Base-by-base conservation (phyloP, 2,797 vertebrate species). In the Tragopan temminckii region DNA sequence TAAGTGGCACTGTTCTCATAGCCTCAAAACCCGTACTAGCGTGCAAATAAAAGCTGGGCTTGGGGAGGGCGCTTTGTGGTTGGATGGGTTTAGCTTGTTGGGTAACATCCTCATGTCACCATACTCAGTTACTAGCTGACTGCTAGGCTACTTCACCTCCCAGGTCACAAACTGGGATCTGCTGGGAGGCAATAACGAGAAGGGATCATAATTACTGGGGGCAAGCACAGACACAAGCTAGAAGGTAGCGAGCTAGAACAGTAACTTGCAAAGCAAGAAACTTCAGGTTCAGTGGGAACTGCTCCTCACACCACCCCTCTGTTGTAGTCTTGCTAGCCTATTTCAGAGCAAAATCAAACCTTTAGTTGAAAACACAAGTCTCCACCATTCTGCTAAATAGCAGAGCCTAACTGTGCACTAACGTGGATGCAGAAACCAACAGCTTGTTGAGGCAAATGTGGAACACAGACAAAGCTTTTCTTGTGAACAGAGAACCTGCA, bases 1-100 rank as follows among this genome's bases (percentile, higher is more conserved):
- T 93, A 90, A 94, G 95, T 94, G 93, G 92, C 95, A 91, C 93
- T 96, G 80, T 95, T 94, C 88, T 72, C 94, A 93, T 89, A 91
- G 85, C n/a, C 85, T 91, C 89, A 46, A 80, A 89, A 29, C 45
- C 36, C 23, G 4, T 21, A 36, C 23, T 48, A 43, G 3, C 20
- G 6, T 5, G 7, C 21, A 70, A 84, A 64, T n/a, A 62, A 74
- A 85, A 78, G 15, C 2, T 40, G n/a, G 69, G 13, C 7, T 74
- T 74, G 68, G 25, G 42, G 8, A 63, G 23, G 25, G 46, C 35
- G 8, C 25, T 42, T 13, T 31, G 2, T 2, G 21, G 23, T 33
- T 88, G 63, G 9, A n/a, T 69, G 35, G 29, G 5, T 80, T 85
- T 46, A 57, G 36, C 20, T 33, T 88, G 40, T n/a, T 0, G 0